phyloP scores from a whole-genome alignment of 1,140 invertebrate genomes.

The Tetraneura akinire region DNA sequence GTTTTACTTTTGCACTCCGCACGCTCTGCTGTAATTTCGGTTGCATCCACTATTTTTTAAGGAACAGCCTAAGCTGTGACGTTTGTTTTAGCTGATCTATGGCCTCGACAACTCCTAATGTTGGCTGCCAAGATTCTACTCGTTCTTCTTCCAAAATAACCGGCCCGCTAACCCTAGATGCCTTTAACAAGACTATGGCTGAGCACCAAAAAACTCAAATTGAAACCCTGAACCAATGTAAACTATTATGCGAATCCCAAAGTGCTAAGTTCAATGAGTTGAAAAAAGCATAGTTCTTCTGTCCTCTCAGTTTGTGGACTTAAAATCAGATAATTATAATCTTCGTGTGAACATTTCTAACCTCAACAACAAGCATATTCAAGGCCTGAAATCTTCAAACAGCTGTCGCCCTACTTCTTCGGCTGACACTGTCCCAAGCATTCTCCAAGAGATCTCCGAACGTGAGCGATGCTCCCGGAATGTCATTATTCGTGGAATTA shows the following conservation, averaged over 20 bases:
- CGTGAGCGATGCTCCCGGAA: conserved; percentile 16
- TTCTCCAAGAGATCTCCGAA: not conserved
- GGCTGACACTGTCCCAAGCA: not conserved
- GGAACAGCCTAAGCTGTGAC: not conserved
- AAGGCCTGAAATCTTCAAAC: not conserved
- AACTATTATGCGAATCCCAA: conserved; percentile 12
- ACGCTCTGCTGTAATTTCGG: not conserved
- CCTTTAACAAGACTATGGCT: conserved; percentile 2
- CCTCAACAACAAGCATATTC: not conserved
- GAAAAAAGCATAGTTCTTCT: not conserved
- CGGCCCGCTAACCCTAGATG: not conserved
- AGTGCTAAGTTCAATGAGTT: not conserved
- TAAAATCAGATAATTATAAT: not conserved
- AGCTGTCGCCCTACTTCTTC: not conserved
- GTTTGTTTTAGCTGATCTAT: not conserved
- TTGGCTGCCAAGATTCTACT: not conserved
- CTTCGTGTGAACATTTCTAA: not conserved
- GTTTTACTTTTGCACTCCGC: conserved; percentile 1
- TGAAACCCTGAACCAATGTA: conserved; percentile 6
- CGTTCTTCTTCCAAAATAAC: not conserved
- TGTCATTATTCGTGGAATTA: conserved; percentile 10
- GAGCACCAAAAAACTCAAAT: not conserved
- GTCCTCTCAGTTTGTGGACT: not conserved
- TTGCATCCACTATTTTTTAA: not conserved
- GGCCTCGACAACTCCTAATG: conserved; percentile 1